Percentiles rank a stretch among this genome's conserved stretches.
Evolutionary conservation across 2,888 invertebrate genomes (phyloP).

Genomic region (Eupithecia abbreviata): DNA sequence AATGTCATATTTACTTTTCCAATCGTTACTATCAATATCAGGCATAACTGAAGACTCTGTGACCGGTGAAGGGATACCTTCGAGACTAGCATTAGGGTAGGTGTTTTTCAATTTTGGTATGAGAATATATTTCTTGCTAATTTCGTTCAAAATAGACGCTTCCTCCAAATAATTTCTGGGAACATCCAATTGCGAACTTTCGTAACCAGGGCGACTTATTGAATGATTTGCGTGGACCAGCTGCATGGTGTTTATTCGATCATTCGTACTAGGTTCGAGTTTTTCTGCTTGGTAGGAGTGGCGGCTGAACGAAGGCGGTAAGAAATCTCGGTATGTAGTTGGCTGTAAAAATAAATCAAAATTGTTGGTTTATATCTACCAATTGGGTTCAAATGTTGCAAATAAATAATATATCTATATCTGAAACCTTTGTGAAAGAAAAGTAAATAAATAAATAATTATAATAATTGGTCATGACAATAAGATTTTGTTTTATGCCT

Average conservation of each 20-base stretch:
- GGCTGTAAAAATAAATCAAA: constrained; percentile 42
- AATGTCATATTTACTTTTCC: constrained; percentile 78
- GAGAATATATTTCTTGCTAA: constrained; percentile 74
- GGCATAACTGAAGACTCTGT: constrained; percentile 28
- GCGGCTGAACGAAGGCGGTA: constrained; percentile 26
- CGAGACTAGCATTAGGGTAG: constrained; percentile 43
- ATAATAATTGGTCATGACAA: neutral
- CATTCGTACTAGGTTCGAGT: constrained; percentile 16
- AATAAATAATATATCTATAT: no score
- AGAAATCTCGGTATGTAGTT: constrained; percentile 27
- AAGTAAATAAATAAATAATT: no score
- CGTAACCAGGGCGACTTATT: constrained; percentile 36
- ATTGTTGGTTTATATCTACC: neutral
- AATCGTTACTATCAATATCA: constrained; percentile 58
- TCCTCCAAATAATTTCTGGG: constrained; percentile 52
- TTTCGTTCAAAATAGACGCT: constrained; percentile 61
- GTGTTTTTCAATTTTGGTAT: constrained; percentile 65
- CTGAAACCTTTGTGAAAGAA: no score
- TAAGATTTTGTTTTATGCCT: neutral
- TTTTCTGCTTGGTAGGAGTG: constrained; percentile 28
- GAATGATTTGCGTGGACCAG: constrained; percentile 27
- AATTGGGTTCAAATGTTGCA: no score
- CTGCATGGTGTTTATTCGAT: constrained; percentile 23
- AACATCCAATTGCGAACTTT: constrained; percentile 41
- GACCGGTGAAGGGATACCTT: constrained; percentile 29